Base-by-base conservation (phyloP, 2,888 invertebrate genomes). In the Heliconius hortense region DNA sequence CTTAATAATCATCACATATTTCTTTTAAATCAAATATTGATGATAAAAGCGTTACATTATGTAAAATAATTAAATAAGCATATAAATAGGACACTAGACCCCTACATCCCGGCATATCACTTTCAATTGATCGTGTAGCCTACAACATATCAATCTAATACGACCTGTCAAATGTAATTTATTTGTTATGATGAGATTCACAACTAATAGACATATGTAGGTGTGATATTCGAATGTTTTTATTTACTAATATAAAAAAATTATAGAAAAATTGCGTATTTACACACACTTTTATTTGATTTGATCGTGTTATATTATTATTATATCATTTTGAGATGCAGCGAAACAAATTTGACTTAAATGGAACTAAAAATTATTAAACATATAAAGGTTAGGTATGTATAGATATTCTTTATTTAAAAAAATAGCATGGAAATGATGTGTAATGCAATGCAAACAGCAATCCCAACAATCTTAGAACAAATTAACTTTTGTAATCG, bases 101-200 rank as follows among this genome's bases (percentile, higher is more conserved):
- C 93, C 93, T 86, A 92, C 93, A 90, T 93, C 93, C 92, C 89
- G 92, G 85, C 88, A 82, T 26, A 43, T 88, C 87, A 88, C 84
- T 82, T 82, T 85, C 92, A 93, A 93, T 93, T 93, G 89, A 86
- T 84, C 84, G 86, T 85, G 86, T 87, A 88, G 88, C 89, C 90
- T 91, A 90, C 89, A 86, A 86, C 87, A 84, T 88, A 88, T 90
- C 91, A 89, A 89, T 90, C 88, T 88, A 88, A 89, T 89, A 88
- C 82, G 82, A 85, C 86, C 89, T 92, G 92, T 91, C 92, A 90
- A 86, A 89, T 81, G 80, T 88, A 89, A 91, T 91, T 90, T 91
- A 90, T 88, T 80, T 81, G 82, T 82, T 82, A 83, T 81, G 76
- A 80, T 80, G 79, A 71, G 79, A 80, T 71, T 10, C 60, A 43